Evolutionary conservation across 2,888 invertebrate genomes (phyloP).

Genomic region (Eudemis profundana): DNA sequence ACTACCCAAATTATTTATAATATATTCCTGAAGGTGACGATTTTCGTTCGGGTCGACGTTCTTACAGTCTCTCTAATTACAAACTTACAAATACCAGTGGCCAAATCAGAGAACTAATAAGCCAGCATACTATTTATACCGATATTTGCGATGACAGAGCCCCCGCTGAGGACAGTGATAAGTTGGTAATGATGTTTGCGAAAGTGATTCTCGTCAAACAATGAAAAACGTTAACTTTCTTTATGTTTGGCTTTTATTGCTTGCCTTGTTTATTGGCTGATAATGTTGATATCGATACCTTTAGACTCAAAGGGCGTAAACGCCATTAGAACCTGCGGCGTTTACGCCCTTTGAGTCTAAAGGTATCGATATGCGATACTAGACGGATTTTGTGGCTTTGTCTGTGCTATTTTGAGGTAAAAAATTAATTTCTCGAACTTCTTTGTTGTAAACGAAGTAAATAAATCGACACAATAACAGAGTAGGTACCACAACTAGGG

Average conservation of each 20-base stretch:
- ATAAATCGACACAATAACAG: no score
- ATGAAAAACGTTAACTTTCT: conserved; percentile 37
- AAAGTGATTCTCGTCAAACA: conserved; percentile 15
- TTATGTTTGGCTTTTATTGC: conserved; percentile 28
- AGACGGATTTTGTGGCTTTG: conserved; percentile 17
- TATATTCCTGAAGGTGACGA: not conserved
- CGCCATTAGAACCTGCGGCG: no score
- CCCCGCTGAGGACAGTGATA: not conserved
- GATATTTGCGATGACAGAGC: not conserved
- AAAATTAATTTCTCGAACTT: no score
- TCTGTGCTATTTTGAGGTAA: not conserved
- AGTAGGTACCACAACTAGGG: no score
- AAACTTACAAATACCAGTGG: not conserved
- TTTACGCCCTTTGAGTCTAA: no score
- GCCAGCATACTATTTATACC: not conserved
- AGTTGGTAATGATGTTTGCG: conserved; percentile 22
- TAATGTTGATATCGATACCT: conserved; percentile 24
- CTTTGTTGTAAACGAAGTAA: no score
- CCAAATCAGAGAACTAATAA: not conserved
- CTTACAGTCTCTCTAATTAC: not conserved
- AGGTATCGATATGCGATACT: no score
- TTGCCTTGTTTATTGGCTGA: conserved; percentile 21
- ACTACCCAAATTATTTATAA: not conserved
- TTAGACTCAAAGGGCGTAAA: no score
- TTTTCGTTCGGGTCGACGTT: conserved; percentile 4